Conservation (phyloP, 53 echinoderm and acorn worm genomes). For the Echinarachnius parma region DNA sequence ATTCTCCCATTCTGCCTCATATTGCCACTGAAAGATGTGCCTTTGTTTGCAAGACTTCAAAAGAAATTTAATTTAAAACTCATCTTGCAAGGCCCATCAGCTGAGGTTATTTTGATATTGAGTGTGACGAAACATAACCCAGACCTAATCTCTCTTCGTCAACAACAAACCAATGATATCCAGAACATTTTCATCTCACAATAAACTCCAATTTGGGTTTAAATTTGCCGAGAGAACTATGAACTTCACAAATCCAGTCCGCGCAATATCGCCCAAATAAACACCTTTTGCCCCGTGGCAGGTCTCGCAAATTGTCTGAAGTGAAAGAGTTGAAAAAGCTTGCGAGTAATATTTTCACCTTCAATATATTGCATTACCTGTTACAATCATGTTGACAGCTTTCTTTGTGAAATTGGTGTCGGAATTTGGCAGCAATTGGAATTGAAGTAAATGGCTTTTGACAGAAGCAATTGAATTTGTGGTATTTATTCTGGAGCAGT, state of each 20-base stretch:
- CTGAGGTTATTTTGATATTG: too few species aligned
- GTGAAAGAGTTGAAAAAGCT: slow-evolving; percentile 19
- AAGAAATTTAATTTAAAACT: too few species aligned
- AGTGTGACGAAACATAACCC: too few species aligned
- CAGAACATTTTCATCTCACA: not conserved
- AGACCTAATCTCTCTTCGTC: slow-evolving; percentile 6
- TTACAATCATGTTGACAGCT: slow-evolving; percentile 38
- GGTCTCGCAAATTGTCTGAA: slow-evolving; percentile 29
- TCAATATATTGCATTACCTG: slow-evolving; percentile 30
- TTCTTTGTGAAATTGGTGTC: slow-evolving; percentile 41
- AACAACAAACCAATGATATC: slow-evolving; percentile 23
- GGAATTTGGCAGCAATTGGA: slow-evolving; percentile 36
- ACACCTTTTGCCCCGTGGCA: slow-evolving; percentile 34
- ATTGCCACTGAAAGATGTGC: too few species aligned
- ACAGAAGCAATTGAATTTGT: slow-evolving; percentile 37
- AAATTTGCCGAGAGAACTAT: slow-evolving; percentile 34
- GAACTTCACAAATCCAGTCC: slow-evolving; percentile 41
- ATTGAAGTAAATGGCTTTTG: slow-evolving; percentile 31
- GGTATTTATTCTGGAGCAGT: slow-evolving; percentile 43
- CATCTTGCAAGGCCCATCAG: too few species aligned
- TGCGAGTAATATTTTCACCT: slow-evolving; percentile 29
- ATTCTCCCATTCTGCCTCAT: too few species aligned
- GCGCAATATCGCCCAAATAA: slow-evolving; percentile 42
- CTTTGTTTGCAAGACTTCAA: too few species aligned
- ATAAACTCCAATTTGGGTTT: slow-evolving; percentile 41